Base-by-base conservation (phyloP, 2,888 invertebrate genomes). In the Mesorhabditis spiculigera region DNA sequence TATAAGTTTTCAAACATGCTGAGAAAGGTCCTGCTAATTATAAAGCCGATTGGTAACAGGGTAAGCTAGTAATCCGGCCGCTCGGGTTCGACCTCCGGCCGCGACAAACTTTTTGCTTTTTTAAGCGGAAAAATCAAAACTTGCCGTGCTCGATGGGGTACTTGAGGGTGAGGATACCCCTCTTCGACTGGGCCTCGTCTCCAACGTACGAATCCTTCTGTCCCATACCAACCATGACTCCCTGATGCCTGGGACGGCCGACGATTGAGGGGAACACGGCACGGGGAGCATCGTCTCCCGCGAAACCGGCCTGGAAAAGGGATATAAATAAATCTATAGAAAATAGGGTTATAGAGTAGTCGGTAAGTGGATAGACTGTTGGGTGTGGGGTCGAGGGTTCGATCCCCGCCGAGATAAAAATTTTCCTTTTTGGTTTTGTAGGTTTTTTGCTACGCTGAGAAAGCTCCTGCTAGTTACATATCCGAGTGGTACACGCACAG, bases 91-190 rank as follows among this genome's bases (percentile, higher is more conserved):
- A 28, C 28, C 28, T 3, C 28, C 3, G 28, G 85, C 94, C 58
- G 58, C 8, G 8, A 13, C 10, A 50, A 50, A 50, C n/a, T 50
- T n/a, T 50, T 50, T 13, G 8, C 58, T 50, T 50, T 50, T n/a
- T n/a, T n/a, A n/a, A n/a, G n/a, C n/a, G n/a, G 3, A 28, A 28
- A 28, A 28, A 28, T 28, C 1, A 28, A 28, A 28, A 50, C 8
- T 50, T 50, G n/a, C 58, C 94, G 89, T 94, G 93, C 88, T 94
- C 93, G 88, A 94, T 93, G 86, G 94, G 94, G 89, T 94, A 94
- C 87, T 94, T 94, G 87, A 94, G 89, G 76, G 93, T 94, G 83
- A 94, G 91, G 89, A 94, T 93, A 16, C 71, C 94, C 89, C 94
- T 69, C 89, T 94, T 86, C 76, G 83, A 83, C 73, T 87, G 87